Evolutionary conservation across 2,797 vertebrate genomes (phyloP).

Genomic region (Danionella dracula): DNA sequence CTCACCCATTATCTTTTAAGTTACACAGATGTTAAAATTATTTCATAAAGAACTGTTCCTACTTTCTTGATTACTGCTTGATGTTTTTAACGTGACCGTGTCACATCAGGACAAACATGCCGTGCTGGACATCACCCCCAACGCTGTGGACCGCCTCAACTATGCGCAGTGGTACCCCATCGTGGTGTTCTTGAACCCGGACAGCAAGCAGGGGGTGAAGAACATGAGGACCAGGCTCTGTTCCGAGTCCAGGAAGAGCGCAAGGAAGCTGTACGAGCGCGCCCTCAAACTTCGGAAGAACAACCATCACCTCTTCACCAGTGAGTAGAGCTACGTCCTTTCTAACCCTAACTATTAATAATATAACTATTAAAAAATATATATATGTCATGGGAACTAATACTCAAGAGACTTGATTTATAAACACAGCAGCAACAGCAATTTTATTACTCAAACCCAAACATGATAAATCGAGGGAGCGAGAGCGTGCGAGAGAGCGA

Average conservation of each 20-base stretch:
- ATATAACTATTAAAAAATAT: not conserved
- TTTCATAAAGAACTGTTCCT: too few species aligned
- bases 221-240: constrained; percentile 76
- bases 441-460: too few species aligned
- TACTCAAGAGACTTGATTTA: not conserved
- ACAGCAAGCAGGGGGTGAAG: constrained; percentile 79
- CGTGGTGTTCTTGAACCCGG: constrained; percentile 81
- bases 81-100: too few species aligned
- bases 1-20: too few species aligned
- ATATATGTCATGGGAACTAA: too few species aligned
- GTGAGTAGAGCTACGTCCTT: too few species aligned
- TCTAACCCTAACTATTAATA: too few species aligned
- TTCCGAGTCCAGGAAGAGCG: constrained; percentile 78
- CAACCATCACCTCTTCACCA: constrained; percentile 79
- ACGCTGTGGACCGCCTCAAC: constrained; percentile 82
- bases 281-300: constrained; percentile 81
- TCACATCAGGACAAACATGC: constrained; percentile 76
- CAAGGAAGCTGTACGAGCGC: constrained; percentile 79
- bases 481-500: too few species aligned
- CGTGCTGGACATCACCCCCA: constrained; percentile 80
- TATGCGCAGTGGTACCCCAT: constrained; percentile 88
- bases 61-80: too few species aligned
- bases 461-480: too few species aligned
- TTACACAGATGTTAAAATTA: not conserved
- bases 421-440: too few species aligned